These are phyloP conservation scores for Synergus laeviventris DNA, from an alignment of 2,888 invertebrate species.

Conservation along the genomic window DNA sequence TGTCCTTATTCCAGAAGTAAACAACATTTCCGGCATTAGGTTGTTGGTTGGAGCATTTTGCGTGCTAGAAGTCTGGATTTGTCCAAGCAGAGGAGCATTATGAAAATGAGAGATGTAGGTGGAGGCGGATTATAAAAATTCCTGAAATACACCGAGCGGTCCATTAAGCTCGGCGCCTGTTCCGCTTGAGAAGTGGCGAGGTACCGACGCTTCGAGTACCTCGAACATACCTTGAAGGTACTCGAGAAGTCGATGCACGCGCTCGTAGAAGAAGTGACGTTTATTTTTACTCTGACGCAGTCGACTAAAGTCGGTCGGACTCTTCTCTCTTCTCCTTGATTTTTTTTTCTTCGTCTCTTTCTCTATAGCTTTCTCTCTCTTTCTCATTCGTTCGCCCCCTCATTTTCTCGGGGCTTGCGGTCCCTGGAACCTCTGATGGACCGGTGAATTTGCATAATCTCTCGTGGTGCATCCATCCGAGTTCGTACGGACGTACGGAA, in stretches of 20 bases:
- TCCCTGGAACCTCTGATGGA: conserved; percentile 11
- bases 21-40: background rate
- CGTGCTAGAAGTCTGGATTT: conserved; percentile 8
- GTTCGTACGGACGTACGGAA: conserved; percentile 25
- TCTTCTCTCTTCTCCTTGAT: conserved; percentile 21
- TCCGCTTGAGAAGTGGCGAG: conserved; percentile 32
- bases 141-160: conserved; percentile 24
- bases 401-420: conserved; percentile 10
- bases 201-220: conserved; percentile 18
- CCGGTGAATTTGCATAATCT: conserved; percentile 58
- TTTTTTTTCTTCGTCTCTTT: conserved; percentile 27
- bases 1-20: conserved; percentile 7
- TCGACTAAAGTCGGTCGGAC: conserved; percentile 28
- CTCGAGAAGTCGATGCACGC: conserved; percentile 36
- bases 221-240: conserved; percentile 22
- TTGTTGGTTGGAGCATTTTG: conserved; percentile 15
- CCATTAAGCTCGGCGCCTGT: conserved; percentile 38
- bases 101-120: conserved; percentile 16
- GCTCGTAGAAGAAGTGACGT: conserved; percentile 35
- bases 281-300: conserved; percentile 37
- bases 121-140: conserved; percentile 32
- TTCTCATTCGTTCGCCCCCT: conserved; percentile 24
- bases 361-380: conserved; percentile 31
- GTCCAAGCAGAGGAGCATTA: conserved; percentile 31
- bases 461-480: conserved; percentile 48